Conservation (phyloP, 2,113 vertebrate genomes). For the Alligator sinensis region DNA sequence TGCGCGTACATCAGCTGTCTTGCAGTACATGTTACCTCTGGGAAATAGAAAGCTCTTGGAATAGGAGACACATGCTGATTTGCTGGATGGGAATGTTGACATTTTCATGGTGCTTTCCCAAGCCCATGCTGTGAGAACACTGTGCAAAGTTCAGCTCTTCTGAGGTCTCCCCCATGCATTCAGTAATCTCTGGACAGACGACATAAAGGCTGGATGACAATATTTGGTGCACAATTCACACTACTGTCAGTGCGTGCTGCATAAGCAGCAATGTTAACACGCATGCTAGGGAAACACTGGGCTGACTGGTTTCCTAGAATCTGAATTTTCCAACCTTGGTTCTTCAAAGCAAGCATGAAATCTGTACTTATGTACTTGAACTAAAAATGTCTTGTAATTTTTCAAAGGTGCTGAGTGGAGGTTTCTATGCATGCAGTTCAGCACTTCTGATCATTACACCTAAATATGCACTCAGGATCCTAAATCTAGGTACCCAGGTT, state of each 20-base stretch:
- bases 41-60: background rate
- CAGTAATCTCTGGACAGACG: background rate
- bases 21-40: background rate
- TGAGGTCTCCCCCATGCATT: background rate
- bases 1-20: background rate
- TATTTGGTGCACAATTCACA: background rate
- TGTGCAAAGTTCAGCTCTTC: background rate
- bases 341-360: background rate
- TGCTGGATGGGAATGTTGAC: background rate
- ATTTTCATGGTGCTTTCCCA: background rate
- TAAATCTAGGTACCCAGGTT: accelerated
- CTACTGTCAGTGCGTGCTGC: background rate
- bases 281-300: background rate
- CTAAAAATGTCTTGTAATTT: background rate
- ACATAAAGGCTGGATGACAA: background rate
- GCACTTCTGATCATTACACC: background rate
- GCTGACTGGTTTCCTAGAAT: background rate
- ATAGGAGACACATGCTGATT: background rate
- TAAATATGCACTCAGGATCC: background rate
- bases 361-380: background rate
- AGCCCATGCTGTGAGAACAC: background rate
- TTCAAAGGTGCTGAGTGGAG: background rate
- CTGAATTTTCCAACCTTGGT: background rate
- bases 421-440: background rate
- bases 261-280: background rate